A percentile compares a stretch with the other conserved stretches of the same genome.
Conservation (phyloP, 2,113 vertebrate species). For the Ceratotherium simum region DNA sequence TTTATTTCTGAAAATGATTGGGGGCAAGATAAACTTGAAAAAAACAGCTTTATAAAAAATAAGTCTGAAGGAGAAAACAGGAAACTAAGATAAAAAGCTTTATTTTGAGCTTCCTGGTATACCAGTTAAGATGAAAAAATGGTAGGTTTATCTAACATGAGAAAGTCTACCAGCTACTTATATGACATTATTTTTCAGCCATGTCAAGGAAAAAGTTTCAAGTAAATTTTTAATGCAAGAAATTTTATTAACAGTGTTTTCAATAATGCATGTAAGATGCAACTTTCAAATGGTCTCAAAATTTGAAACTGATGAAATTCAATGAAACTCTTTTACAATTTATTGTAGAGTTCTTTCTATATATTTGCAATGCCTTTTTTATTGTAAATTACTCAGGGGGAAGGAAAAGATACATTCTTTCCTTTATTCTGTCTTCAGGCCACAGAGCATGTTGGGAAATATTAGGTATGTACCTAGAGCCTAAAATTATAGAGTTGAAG, state of each 20-base stretch:
- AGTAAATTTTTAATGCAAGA: not conserved
- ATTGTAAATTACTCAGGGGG: not conserved
- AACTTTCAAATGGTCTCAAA: not conserved
- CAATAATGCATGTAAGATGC: not conserved
- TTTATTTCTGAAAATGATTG: not conserved
- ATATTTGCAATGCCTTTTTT: not conserved
- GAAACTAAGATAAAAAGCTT: not conserved
- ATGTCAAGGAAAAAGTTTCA: not conserved
- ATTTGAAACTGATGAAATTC: not conserved
- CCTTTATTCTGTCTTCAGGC: not conserved
- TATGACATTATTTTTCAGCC: not conserved
- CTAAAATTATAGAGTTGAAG: not conserved
- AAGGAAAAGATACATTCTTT: not conserved
- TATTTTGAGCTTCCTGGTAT: not conserved
- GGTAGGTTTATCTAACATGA: not conserved
- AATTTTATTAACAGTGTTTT: not conserved
- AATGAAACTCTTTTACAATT: not conserved
- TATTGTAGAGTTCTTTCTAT: not conserved
- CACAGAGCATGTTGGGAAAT: not conserved
- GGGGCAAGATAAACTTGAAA: not conserved
- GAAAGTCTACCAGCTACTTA: not conserved
- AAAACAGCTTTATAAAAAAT: not conserved
- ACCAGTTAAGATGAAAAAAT: not conserved
- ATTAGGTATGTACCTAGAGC: not conserved
- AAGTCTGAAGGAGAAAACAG: not conserved